phyloP scores from a whole-genome alignment of 2,888 invertebrate species.

The Heliconius ismenius region DNA sequence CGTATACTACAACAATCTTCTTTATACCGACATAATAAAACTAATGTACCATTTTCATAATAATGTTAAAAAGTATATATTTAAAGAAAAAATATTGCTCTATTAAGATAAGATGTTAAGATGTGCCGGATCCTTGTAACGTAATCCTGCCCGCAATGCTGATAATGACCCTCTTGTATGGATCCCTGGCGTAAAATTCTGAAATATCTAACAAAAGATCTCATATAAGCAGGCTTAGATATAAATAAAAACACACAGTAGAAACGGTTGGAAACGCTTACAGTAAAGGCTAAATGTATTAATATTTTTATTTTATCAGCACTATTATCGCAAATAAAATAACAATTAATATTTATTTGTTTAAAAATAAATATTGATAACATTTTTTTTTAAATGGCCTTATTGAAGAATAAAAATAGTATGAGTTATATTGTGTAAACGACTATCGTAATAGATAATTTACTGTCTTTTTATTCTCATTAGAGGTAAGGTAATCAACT shows the following conservation, averaged over 20 bases:
- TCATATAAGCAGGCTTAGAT: conserved; percentile 26
- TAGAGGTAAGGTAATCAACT: too few relatives aligned
- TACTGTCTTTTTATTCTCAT: too few relatives aligned
- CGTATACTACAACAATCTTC: too few relatives aligned
- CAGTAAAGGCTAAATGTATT: conserved; percentile 4
- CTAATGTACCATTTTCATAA: too few relatives aligned
- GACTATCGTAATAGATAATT: too few relatives aligned
- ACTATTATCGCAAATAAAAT: neutral
- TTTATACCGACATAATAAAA: too few relatives aligned
- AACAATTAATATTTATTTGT: neutral
- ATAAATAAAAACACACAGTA: conserved; percentile 29
- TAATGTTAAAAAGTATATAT: neutral
- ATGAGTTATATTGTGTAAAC: too few relatives aligned
- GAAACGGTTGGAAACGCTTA: conserved; percentile 22
- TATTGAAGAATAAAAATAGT: too few relatives aligned
- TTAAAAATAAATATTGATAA: too few relatives aligned
- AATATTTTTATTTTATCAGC: neutral
- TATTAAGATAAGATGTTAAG: conserved; percentile 37
- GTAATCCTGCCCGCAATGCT: conserved; percentile 36
- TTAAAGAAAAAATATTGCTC: conserved; percentile 22
- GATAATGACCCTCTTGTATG: conserved; percentile 43
- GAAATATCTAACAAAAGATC: conserved; percentile 35
- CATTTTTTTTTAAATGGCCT: too few relatives aligned
- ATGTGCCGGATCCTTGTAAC: conserved; percentile 41
- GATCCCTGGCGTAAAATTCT: conserved; percentile 44